Percentiles rank a stretch among this genome's conserved stretches.
Conservation (phyloP, 2,888 invertebrate species). For the Lomographa bimaculata region DNA sequence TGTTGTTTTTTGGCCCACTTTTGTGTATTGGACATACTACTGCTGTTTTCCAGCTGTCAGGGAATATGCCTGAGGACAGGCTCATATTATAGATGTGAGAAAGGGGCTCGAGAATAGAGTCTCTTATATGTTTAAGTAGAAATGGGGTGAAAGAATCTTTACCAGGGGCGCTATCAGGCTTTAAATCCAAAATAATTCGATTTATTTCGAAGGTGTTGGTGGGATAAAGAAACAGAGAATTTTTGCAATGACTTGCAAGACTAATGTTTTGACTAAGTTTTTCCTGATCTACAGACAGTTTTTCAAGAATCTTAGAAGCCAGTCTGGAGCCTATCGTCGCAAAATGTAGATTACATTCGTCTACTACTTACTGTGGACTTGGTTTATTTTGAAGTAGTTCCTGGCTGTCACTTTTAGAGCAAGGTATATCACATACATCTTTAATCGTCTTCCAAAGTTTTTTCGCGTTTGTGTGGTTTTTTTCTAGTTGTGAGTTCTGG, state of each 20-base stretch:
- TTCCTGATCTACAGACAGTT: too few species aligned
- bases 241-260: not conserved
- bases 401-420: too few species aligned
- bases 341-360: too few species aligned
- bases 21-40: not conserved
- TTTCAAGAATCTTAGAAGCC: too few species aligned
- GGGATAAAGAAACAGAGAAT: not conserved
- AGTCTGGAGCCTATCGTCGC: too few species aligned
- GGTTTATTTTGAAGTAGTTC: too few species aligned
- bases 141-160: not conserved
- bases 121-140: not conserved
- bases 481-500: too few species aligned
- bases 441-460: too few species aligned
- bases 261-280: too few species aligned
- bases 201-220: not conserved
- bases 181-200: not conserved
- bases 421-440: too few species aligned
- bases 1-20: not conserved
- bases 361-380: too few species aligned
- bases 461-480: too few species aligned
- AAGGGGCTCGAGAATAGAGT: not conserved
- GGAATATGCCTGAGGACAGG: not conserved
- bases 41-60: constrained; percentile 1
- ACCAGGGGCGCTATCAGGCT: not conserved
- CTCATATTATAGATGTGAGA: not conserved